phyloP scores from a whole-genome alignment of 1,140 invertebrate species.

The Heliconius melpomene region DNA sequence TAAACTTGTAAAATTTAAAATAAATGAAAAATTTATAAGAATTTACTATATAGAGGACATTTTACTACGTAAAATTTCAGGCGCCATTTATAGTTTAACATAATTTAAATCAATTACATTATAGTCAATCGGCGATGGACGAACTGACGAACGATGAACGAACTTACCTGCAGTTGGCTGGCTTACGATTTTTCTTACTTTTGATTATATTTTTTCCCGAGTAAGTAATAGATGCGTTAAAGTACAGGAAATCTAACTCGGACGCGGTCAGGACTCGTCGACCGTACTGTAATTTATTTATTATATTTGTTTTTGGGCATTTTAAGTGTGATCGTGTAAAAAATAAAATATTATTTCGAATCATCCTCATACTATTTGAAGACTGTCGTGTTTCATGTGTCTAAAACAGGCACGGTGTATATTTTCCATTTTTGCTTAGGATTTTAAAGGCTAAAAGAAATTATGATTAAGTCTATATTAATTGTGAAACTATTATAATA shows the following conservation, averaged over 20 bases:
- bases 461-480: neutral
- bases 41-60: neutral
- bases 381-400: conserved; percentile 10
- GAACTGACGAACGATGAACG: too few relatives aligned
- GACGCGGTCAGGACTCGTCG: too few relatives aligned
- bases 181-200: too few relatives aligned
- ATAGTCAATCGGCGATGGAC: too few relatives aligned
- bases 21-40: neutral
- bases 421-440: neutral
- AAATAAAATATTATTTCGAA: neutral
- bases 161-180: too few relatives aligned
- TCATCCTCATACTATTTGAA: neutral
- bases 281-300: too few relatives aligned
- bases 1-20: neutral
- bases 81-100: neutral
- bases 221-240: too few relatives aligned
- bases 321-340: neutral
- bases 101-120: neutral
- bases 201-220: too few relatives aligned
- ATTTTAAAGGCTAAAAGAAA: neutral
- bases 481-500: too few relatives aligned
- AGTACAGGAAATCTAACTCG: too few relatives aligned
- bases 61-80: neutral
- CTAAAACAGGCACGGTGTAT: neutral
- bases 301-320: neutral